Conservation (phyloP, 2,797 vertebrate genomes). For the Pelodytes ibericus region DNA sequence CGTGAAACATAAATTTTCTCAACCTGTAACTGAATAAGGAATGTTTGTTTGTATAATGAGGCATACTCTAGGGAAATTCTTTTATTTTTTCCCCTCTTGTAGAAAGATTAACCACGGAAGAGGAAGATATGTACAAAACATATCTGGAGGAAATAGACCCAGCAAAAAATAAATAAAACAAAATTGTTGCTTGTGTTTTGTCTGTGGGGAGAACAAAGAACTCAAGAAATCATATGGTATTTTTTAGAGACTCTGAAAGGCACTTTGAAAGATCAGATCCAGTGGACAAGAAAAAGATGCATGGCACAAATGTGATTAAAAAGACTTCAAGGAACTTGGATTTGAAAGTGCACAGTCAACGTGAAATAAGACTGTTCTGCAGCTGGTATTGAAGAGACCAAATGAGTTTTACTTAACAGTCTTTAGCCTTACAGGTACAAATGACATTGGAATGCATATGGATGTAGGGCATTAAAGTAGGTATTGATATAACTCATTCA, state of each 20-base stretch:
- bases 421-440: constrained; percentile 69
- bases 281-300: constrained; percentile 40
- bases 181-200: constrained; percentile 55
- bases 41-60: constrained; percentile 57
- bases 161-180: too few species aligned
- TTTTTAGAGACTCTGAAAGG: constrained; percentile 58
- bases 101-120: constrained; percentile 58
- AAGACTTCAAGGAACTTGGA: constrained; percentile 50
- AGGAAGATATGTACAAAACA: constrained; percentile 57
- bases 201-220: constrained; percentile 62
- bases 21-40: constrained; percentile 58
- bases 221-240: constrained; percentile 53
- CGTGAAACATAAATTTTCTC: constrained; percentile 54
- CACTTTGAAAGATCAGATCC: constrained; percentile 55
- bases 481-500: constrained; percentile 50
- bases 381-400: constrained; percentile 60
- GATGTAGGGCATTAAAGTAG: constrained; percentile 57
- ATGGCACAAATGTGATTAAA: constrained; percentile 56
- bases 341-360: constrained; percentile 26
- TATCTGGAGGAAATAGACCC: constrained; percentile 51
- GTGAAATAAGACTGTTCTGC: constrained; percentile 45
- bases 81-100: constrained; percentile 15
- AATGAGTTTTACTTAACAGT: constrained; percentile 70
- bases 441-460: constrained; percentile 72
- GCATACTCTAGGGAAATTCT: constrained; percentile 36